Percentiles rank a stretch among this genome's conserved stretches.
These are phyloP conservation scores for Clistopyga incitator DNA, from an alignment of 2,888 invertebrate genomes.

Conservation along the genomic window DNA sequence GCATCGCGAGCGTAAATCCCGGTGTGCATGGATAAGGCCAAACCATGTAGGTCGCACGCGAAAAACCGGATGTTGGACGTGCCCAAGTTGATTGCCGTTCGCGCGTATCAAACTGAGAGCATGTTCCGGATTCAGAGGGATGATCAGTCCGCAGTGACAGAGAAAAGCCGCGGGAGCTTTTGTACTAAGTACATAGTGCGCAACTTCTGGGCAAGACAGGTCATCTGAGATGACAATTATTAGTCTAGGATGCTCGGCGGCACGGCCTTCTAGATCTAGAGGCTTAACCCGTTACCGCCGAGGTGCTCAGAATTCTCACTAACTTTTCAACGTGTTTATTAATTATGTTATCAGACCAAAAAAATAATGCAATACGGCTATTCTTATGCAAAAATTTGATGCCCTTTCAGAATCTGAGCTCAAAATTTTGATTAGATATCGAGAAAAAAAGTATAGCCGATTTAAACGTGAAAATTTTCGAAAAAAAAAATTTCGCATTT, in stretches of 20 bases:
- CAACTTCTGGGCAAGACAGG: conserved; percentile 53
- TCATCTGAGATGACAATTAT: conserved; percentile 79
- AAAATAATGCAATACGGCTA: no score
- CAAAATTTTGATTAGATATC: no score
- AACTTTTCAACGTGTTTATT: no score
- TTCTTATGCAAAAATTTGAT: no score
- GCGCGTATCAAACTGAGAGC: conserved; percentile 27
- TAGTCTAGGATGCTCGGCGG: conserved; percentile 72
- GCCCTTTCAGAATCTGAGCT: no score
- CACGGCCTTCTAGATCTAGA: conserved; percentile 42
- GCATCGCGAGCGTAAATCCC: conserved; percentile 57
- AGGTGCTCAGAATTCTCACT: no score
- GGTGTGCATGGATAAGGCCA: conserved; percentile 18
- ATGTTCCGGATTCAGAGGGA: conserved; percentile 61
- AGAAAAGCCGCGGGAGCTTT: conserved; percentile 59
- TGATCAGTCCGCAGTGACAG: conserved; percentile 48
- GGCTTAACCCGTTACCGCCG: no score
- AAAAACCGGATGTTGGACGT: conserved; percentile 41
- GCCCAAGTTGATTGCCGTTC: conserved; percentile 53
- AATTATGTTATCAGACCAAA: no score
- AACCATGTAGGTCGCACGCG: conserved; percentile 36
- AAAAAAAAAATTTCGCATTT: no score
- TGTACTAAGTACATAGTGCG: conserved; percentile 59
- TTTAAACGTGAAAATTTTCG: no score
- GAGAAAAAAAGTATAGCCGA: no score